Conservation (phyloP, 2,797 vertebrate genomes). For the Pyrocephalus nanus region DNA sequence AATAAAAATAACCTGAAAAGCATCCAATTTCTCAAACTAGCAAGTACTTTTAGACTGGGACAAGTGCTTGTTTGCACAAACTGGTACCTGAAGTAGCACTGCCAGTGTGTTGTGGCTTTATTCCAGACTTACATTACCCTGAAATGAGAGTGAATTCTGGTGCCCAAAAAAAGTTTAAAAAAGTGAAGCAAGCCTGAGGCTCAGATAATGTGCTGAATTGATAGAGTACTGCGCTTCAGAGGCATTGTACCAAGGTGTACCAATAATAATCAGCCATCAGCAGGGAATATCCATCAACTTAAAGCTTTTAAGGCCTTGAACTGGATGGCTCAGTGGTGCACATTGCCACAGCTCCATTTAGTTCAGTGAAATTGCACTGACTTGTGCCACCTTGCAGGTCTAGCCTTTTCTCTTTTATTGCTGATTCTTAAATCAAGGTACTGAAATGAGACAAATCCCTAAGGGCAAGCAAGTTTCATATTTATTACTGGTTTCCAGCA, state of each 20-base stretch:
- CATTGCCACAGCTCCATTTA: not conserved
- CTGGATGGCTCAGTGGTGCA: not conserved
- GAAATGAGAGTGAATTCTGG: not conserved
- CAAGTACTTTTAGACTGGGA: constrained; percentile 11
- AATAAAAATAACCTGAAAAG: constrained; percentile 22
- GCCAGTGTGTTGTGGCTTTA: not conserved
- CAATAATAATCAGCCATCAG: constrained; percentile 27
- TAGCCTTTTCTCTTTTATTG: not conserved
- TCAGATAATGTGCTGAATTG: not conserved
- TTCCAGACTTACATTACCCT: not conserved
- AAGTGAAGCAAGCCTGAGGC: constrained; percentile 1
- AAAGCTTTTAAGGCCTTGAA: constrained; percentile 9
- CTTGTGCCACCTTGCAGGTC: not conserved
- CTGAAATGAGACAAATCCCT: not conserved
- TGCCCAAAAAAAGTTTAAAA: not conserved
- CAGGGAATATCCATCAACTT: constrained; percentile 9
- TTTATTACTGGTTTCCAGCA: not conserved
- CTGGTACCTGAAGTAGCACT: not conserved
- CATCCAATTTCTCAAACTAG: not conserved
- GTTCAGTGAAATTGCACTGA: not conserved
- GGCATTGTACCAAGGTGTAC: not conserved
- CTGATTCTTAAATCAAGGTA: not conserved
- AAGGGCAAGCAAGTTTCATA: not conserved
- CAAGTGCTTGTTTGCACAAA: not conserved
- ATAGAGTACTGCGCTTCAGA: not conserved